These are phyloP conservation scores for Merluccius polli DNA, from an alignment of 2,797 vertebrate genomes.

Conservation along the genomic window DNA sequence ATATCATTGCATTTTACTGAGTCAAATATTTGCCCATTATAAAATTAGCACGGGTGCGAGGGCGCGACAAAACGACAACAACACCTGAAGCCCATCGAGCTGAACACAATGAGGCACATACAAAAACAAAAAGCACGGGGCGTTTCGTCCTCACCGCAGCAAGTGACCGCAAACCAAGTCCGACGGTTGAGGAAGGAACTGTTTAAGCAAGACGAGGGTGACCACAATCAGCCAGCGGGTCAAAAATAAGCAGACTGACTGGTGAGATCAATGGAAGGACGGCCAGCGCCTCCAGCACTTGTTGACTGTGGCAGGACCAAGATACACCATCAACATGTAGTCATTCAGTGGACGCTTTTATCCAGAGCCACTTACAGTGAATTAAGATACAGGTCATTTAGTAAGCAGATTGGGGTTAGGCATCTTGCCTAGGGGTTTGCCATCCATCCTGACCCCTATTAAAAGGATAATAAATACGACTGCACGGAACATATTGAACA, in stretches of 20 bases:
- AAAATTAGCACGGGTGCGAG: background rate
- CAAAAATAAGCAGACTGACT: background rate
- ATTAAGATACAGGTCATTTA: background rate
- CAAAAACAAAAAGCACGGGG: background rate
- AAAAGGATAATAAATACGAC: background rate
- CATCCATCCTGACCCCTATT: background rate
- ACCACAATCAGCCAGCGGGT: background rate
- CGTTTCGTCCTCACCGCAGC: background rate
- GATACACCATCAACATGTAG: background rate
- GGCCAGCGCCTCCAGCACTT: background rate
- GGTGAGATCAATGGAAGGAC: background rate
- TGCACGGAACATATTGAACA: background rate
- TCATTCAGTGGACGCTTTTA: background rate
- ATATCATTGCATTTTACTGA: background rate
- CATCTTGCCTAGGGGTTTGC: background rate
- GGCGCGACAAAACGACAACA: background rate
- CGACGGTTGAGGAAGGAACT: too few species aligned
- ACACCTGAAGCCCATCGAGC: background rate
- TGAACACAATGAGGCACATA: background rate
- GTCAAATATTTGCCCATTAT: background rate
- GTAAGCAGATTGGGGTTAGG: background rate
- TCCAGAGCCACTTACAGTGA: background rate
- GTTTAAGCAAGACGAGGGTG: too few species aligned
- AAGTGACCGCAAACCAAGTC: too few species aligned
- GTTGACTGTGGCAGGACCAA: background rate